Conservation (phyloP, 2,797 vertebrate species). For the Neosilurus mollespiculum region DNA sequence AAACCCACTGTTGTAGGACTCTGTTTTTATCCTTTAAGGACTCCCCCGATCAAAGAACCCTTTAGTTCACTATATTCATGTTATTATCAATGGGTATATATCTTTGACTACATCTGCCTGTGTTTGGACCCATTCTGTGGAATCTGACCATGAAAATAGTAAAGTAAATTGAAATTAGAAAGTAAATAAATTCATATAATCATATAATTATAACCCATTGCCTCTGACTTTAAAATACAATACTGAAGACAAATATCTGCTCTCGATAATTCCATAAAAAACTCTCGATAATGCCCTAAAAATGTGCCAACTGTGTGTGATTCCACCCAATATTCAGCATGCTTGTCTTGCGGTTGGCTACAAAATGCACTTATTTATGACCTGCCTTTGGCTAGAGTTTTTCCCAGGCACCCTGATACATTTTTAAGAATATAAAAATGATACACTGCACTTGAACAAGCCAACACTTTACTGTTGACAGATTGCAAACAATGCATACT, state of each 20-base stretch:
- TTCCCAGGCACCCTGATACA: constrained; percentile 14
- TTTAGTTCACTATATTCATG: neutral
- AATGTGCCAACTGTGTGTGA: constrained; percentile 26
- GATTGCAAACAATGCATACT: constrained; percentile 38
- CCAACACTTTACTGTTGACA: constrained; percentile 33
- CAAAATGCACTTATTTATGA: constrained; percentile 30
- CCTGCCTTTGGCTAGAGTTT: neutral
- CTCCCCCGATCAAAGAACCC: neutral
- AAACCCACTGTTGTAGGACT: neutral
- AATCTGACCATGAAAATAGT: neutral
- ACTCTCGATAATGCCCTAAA: constrained; percentile 17
- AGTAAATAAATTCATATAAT: neutral
- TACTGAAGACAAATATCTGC: neutral
- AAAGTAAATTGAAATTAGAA: neutral
- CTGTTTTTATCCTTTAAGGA: neutral
- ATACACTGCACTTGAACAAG: constrained; percentile 23
- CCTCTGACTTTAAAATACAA: constrained; percentile 9
- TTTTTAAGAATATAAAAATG: constrained; percentile 20
- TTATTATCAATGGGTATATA: neutral
- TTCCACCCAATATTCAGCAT: neutral
- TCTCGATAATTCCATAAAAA: neutral
- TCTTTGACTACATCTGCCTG: neutral
- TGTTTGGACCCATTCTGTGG: neutral
- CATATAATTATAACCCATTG: neutral
- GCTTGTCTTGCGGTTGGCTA: constrained; percentile 9